phyloP scores from a whole-genome alignment of 2,797 vertebrate species.

The Leptatherina wallacei region DNA sequence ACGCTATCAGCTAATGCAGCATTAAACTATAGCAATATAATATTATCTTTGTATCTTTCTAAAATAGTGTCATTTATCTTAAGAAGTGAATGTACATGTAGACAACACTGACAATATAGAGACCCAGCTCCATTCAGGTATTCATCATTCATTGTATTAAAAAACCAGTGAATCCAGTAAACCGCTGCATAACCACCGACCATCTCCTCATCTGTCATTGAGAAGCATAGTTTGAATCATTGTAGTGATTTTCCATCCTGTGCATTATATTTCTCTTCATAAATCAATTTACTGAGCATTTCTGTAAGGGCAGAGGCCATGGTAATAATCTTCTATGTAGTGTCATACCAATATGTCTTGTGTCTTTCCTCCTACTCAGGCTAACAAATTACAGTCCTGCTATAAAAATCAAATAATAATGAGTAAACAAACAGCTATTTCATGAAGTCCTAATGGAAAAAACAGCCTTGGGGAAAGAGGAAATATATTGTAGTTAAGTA shows the following conservation, averaged over 20 bases:
- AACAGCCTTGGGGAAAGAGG: slow-evolving; percentile 39
- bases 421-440: slow-evolving; percentile 72
- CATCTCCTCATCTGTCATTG: slow-evolving; percentile 1
- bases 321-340: slow-evolving; percentile 43
- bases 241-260: slow-evolving; percentile 16
- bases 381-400: slow-evolving; percentile 60
- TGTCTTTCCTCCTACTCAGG: slow-evolving; percentile 41
- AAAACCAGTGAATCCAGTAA: not conserved
- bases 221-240: not conserved
- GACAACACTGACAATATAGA: not conserved
- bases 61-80: not conserved
- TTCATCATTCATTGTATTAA: not conserved
- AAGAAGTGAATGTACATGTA: not conserved
- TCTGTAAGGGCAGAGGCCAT: slow-evolving; percentile 47
- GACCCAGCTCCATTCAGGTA: not conserved
- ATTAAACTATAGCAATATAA: not conserved
- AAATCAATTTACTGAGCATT: slow-evolving; percentile 43
- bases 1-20: not conserved
- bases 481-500: slow-evolving; percentile 59
- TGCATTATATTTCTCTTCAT: slow-evolving; percentile 33
- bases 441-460: slow-evolving; percentile 65
- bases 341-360: slow-evolving; percentile 19
- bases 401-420: slow-evolving; percentile 66
- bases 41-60: not conserved
- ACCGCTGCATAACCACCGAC: not conserved